phyloP scores from a whole-genome alignment of 1,140 invertebrate genomes.

The Diachasma alloeum region DNA sequence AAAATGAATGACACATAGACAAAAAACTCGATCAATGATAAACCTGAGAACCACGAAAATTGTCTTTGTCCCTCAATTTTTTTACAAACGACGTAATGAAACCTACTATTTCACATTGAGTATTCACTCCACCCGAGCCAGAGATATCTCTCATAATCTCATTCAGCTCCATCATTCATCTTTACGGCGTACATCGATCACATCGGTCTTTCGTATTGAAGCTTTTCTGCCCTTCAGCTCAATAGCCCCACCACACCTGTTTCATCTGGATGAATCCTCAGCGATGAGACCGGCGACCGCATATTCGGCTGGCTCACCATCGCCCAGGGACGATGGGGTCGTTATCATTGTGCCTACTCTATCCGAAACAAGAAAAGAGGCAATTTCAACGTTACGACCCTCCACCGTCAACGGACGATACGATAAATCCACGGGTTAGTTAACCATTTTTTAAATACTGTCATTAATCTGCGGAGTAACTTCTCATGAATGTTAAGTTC shows the following conservation, averaged over 20 bases:
- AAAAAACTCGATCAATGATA: neutral
- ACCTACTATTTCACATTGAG: neutral
- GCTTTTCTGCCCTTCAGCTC: constrained; percentile 56
- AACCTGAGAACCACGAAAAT: too few species aligned
- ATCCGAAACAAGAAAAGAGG: constrained; percentile 49
- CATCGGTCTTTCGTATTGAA: constrained; percentile 13
- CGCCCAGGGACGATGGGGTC: constrained; percentile 66
- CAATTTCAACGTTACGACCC: constrained; percentile 36
- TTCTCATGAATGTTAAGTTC: too few species aligned
- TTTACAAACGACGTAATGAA: neutral
- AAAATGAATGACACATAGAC: neutral
- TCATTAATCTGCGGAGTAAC: too few species aligned
- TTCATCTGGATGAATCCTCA: constrained; percentile 50
- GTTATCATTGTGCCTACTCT: constrained; percentile 69
- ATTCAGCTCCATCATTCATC: neutral
- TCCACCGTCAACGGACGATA: constrained; percentile 23
- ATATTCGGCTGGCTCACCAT: constrained; percentile 13
- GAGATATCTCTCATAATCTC: neutral
- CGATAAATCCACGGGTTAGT: constrained; percentile 28
- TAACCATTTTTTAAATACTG: too few species aligned
- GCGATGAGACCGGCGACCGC: constrained; percentile 7
- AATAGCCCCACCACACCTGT: constrained; percentile 66
- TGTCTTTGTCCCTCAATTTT: too few species aligned
- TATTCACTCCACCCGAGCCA: neutral
- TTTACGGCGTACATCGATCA: neutral